Base-by-base conservation (phyloP, 2,113 vertebrate genomes). In the Irena cyanogastra region DNA sequence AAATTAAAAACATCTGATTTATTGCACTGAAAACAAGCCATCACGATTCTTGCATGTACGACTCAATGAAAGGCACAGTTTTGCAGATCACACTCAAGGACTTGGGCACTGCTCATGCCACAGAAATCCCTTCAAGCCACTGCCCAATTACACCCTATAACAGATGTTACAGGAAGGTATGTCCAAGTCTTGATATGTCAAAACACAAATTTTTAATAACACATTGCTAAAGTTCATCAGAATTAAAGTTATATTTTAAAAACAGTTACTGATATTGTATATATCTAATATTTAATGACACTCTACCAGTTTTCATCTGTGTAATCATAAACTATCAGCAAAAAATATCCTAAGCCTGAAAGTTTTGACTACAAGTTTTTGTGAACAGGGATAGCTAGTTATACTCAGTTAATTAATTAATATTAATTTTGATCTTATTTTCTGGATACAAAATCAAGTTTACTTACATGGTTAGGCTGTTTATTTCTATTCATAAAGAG, bases 401-500 rank as follows among this genome's bases (percentile, higher is more conserved):
- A 75, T 17, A 14, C 7, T 78, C 47, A 64, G 6, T 60, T 56
- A 81, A 45, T 24, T 50, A 7, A 76, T 8, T 16, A 71, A 37
- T 44, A 50, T 59, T 66, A 39, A 83, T 66, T 10, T 47, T 18
- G 10, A 47, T 31, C 21, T 92, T 61, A 18, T 23, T 59, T 42
- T 83, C 37, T 50, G 14, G 24, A 59, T 27, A 45, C 0, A 76
- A 60, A 77, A 82, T 74, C 7, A 45, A 33, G 18, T 91, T 81
- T 89, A 98, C 97, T 98, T 97, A 99, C 99, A 93, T 98, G 98
- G 81, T 99, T 99, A 66, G 98, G 93, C 74, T 97, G 97, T 96
- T 98, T 98, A 94, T 91, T 99, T 97, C 93, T 98, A 87, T 99
- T 99, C 97, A 99, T 98, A 91, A 99, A 99, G 68, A 99, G 98